These are phyloP conservation scores for Eucidaris tribuloides DNA, from an alignment of 35 echinoderm and acorn worm genomes.

Conservation along the genomic window DNA sequence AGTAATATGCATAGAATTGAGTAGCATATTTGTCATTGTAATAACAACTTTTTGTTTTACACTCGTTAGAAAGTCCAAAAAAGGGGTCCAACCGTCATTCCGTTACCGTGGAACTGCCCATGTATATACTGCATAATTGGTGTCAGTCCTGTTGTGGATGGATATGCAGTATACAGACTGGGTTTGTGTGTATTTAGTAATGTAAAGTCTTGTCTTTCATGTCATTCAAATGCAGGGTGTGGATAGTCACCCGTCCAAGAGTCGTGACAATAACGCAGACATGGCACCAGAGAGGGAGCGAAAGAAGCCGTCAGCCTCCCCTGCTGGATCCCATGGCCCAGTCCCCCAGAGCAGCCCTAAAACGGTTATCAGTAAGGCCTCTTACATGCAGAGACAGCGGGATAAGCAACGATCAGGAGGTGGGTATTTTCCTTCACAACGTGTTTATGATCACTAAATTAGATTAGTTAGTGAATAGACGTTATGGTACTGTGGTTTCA, in stretches of 20 bases:
- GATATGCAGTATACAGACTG: no score
- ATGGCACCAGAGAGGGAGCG: conserved; percentile 9
- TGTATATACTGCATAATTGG: no score
- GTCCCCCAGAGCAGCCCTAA: conserved; percentile 45
- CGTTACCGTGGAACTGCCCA: no score
- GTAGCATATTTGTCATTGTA: no score
- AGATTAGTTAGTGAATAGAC: background rate
- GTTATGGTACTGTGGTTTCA: background rate
- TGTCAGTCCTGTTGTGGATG: no score
- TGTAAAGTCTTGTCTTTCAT: no score
- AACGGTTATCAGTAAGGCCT: conserved; percentile 27
- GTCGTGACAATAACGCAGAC: conserved; percentile 48
- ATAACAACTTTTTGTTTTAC: no score
- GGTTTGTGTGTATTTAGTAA: no score
- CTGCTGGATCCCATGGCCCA: no score
- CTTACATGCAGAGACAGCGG: conserved; percentile 47
- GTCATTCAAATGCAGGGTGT: conserved; percentile 49
- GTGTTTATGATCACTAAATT: background rate
- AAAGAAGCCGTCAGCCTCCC: conserved; percentile 28
- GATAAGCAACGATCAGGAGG: conserved; percentile 43
- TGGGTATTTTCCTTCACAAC: background rate
- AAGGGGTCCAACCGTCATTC: no score
- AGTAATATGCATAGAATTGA: no score
- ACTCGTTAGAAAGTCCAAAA: no score
- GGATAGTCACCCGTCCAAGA: conserved; percentile 55